Conservation (phyloP, 2,888 invertebrate genomes). For the Chaitophorus viminalis region DNA sequence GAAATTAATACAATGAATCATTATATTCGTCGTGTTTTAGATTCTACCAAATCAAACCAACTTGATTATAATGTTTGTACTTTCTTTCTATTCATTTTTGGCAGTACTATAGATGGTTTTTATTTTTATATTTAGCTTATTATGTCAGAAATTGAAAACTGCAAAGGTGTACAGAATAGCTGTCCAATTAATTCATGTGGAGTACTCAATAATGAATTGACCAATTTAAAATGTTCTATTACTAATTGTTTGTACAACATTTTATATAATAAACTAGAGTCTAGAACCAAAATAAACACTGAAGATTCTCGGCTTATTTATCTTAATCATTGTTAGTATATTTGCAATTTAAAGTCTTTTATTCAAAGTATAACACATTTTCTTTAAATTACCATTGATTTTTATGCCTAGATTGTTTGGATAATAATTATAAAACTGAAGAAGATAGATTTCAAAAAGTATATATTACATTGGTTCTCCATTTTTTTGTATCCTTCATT, state of each 20-base stretch:
- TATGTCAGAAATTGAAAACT: slow-evolving; percentile 52
- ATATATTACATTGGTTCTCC: slow-evolving; percentile 19
- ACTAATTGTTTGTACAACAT: slow-evolving; percentile 27
- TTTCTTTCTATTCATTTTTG: neutral
- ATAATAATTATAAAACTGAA: slow-evolving; percentile 32
- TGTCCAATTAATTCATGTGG: neutral
- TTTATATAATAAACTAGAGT: slow-evolving; percentile 42
- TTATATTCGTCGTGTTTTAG: slow-evolving; percentile 31
- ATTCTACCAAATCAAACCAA: slow-evolving; percentile 31
- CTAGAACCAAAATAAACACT: slow-evolving; percentile 43
- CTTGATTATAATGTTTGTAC: slow-evolving; percentile 40
- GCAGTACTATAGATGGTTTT: neutral
- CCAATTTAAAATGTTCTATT: slow-evolving; percentile 32
- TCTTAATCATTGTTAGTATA: slow-evolving; percentile 26
- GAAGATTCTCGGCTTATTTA: slow-evolving; percentile 17
- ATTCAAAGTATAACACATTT: neutral
- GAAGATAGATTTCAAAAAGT: slow-evolving; percentile 39
- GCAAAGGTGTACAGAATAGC: slow-evolving; percentile 32
- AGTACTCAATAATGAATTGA: slow-evolving; percentile 17
- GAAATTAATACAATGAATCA: slow-evolving; percentile 29
- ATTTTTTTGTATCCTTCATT: slow-evolving; percentile 30
- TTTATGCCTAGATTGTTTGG: slow-evolving; percentile 36
- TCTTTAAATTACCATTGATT: neutral
- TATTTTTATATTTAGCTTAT: slow-evolving; percentile 31
- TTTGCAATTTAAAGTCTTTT: neutral